A percentile compares a stretch with the other conserved stretches of the same genome.
Conservation (phyloP, 2,888 invertebrate genomes). For the Heteropelma amictum region DNA sequence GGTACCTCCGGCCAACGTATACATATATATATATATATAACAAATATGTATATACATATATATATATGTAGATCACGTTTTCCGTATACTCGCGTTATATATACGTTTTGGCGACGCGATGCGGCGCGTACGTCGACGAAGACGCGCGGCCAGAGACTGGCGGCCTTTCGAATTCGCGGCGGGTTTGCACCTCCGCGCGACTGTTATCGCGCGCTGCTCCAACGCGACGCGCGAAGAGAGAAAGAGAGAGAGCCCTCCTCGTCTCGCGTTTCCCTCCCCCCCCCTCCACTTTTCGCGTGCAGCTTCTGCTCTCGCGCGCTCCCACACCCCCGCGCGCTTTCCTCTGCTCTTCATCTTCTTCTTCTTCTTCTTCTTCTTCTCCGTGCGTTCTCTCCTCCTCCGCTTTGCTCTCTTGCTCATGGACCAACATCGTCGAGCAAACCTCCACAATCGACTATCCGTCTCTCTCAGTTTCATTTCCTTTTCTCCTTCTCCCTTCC, state of each 20-base stretch:
- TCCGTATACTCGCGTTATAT: not conserved
- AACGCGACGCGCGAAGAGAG: slow-evolving; percentile 27
- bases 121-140: slow-evolving; percentile 67
- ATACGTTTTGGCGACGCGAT: slow-evolving; percentile 11
- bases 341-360: slow-evolving; percentile 20
- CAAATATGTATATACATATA: not conserved
- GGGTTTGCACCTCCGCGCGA: slow-evolving; percentile 74
- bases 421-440: slow-evolving; percentile 2
- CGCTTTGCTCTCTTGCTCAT: too few relatives aligned
- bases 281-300: slow-evolving; percentile 41
- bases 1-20: slow-evolving; percentile 36
- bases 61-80: slow-evolving; percentile 19
- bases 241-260: slow-evolving; percentile 31
- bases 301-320: slow-evolving; percentile 52
- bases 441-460: slow-evolving; percentile 56
- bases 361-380: slow-evolving; percentile 8
- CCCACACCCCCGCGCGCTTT: slow-evolving; percentile 45
- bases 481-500: slow-evolving; percentile 30
- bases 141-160: slow-evolving; percentile 75
- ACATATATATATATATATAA: not conserved
- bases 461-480: slow-evolving; percentile 49
- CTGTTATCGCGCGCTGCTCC: slow-evolving; percentile 68
- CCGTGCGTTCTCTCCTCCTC: not conserved
- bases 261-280: slow-evolving; percentile 38
- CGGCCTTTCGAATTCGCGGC: slow-evolving; percentile 74